Conservation (phyloP, 23 tunicate genomes). For the Phallusia fumigata region DNA sequence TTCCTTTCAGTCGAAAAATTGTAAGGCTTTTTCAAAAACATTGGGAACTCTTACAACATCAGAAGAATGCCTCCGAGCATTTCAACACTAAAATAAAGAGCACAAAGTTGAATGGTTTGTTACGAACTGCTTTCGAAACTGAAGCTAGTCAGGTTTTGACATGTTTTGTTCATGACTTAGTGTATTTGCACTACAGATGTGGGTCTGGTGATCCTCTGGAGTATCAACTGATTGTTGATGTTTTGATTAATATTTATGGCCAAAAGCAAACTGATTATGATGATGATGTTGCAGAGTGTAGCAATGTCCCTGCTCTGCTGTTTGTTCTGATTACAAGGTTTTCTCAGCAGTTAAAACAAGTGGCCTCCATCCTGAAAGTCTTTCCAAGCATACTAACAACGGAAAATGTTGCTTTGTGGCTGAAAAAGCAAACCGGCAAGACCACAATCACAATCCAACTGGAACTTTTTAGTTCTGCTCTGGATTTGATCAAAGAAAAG, state of each 20-base stretch:
- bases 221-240: not conserved
- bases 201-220: not conserved
- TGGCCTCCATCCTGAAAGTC: conserved; percentile 9
- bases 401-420: conserved; percentile 9
- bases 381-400: conserved; percentile 28
- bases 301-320: not conserved
- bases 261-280: too few relatives aligned
- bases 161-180: conserved; percentile 8
- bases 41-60: conserved; percentile 11
- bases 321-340: not conserved
- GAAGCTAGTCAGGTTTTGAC: not conserved
- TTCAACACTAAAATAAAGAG: not conserved
- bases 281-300: not conserved
- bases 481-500: conserved; percentile 13
- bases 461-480: not conserved
- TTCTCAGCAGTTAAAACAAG: not conserved
- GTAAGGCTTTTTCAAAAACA: conserved; percentile 15
- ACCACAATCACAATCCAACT: not conserved
- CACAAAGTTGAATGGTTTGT: not conserved
- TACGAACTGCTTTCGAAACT: not conserved
- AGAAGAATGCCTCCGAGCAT: not conserved
- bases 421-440: not conserved
- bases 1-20: conserved; percentile 51
- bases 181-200: conserved; percentile 15
- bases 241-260: not conserved